These are phyloP conservation scores for Ceratosolen solmsi DNA, from an alignment of 1,140 invertebrate genomes.

Conservation along the genomic window DNA sequence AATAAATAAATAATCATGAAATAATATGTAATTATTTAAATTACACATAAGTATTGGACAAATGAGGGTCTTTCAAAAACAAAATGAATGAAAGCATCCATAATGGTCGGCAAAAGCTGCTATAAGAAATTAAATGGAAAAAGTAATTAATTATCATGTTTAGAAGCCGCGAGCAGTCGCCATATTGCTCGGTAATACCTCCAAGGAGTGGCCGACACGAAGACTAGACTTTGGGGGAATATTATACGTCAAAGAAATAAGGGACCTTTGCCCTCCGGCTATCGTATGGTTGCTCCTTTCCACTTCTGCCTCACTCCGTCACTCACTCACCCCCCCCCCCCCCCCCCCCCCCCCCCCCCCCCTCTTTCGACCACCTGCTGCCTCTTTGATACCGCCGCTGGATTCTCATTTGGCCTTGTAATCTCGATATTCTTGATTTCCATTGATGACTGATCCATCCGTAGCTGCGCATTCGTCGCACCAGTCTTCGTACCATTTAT, in stretches of 20 bases:
- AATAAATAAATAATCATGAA: neutral
- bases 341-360: neutral
- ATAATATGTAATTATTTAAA: slow-evolving; percentile 27
- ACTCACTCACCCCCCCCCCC: neutral
- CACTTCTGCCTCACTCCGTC: neutral
- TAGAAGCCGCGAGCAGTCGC: slow-evolving; percentile 51
- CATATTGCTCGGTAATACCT: slow-evolving; percentile 25
- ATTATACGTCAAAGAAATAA: slow-evolving; percentile 53
- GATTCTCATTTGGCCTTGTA: slow-evolving; percentile 66
- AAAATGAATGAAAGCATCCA: slow-evolving; percentile 43
- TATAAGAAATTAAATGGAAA: slow-evolving; percentile 57
- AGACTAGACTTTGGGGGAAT: slow-evolving; percentile 33
- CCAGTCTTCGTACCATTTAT: slow-evolving; percentile 21
- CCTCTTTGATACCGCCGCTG: slow-evolving; percentile 71
- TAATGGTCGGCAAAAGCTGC: slow-evolving; percentile 49
- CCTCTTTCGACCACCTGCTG: slow-evolving; percentile 71
- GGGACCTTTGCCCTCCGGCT: slow-evolving; percentile 55
- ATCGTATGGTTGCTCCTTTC: slow-evolving; percentile 43
- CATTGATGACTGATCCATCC: slow-evolving; percentile 54
- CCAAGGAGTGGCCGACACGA: slow-evolving; percentile 42
- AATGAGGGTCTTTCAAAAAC: slow-evolving; percentile 52
- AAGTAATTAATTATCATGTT: slow-evolving; percentile 59
- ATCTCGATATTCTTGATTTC: slow-evolving; percentile 68
- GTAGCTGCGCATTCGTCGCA: slow-evolving; percentile 38
- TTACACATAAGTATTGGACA: slow-evolving; percentile 38